Percentiles rank a stretch among this genome's conserved stretches.
Evolutionary conservation across 1,140 invertebrate species (phyloP).

Genomic region (Gyrodactylus bullatarudis): DNA sequence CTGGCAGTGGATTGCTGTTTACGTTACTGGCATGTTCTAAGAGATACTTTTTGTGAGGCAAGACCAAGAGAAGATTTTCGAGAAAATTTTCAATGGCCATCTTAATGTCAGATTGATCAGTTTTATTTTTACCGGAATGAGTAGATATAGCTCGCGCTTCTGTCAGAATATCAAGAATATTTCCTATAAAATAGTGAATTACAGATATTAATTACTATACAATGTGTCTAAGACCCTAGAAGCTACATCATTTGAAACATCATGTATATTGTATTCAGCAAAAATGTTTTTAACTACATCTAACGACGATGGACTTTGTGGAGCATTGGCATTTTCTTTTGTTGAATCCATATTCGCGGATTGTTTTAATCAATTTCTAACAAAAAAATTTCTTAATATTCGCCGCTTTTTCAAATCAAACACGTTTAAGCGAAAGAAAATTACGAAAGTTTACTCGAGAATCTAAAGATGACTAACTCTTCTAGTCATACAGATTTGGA

Average conservation of each 20-base stretch:
- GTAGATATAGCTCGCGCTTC: background rate
- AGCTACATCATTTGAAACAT: background rate
- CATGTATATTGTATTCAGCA: background rate
- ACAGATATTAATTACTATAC: no score
- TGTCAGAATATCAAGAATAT: background rate
- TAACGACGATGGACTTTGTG: background rate
- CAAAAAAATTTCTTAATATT: no score
- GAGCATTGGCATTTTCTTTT: background rate
- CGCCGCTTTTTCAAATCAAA: no score
- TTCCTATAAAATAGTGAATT: no score
- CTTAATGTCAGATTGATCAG: background rate
- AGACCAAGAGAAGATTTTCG: background rate
- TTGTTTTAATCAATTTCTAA: no score
- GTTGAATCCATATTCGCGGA: background rate
- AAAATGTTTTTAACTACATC: background rate
- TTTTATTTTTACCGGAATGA: background rate
- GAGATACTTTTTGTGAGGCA: background rate
- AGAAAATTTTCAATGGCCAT: background rate
- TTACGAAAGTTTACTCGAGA: no score
- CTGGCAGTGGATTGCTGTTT: background rate
- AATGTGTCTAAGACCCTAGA: background rate
- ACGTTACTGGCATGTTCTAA: background rate
- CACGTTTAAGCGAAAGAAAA: no score
- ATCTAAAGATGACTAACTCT: no score
- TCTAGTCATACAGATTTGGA: background rate